phyloP scores from a whole-genome alignment of 1,140 invertebrate species.

The Spodoptera frugiperda region DNA sequence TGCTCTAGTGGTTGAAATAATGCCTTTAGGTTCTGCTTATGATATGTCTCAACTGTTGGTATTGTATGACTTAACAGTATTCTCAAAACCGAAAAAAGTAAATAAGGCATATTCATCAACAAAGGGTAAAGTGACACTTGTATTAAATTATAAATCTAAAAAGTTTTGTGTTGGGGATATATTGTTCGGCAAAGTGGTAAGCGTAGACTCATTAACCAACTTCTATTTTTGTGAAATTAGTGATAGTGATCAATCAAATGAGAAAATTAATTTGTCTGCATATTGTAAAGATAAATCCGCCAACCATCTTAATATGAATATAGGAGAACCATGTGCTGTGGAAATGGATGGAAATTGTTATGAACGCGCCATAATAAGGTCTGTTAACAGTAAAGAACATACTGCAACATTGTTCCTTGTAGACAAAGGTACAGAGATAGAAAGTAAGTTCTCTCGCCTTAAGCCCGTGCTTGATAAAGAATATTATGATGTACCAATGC shows the following conservation, averaged over 20 bases:
- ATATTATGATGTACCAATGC: not conserved
- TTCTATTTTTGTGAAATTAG: constrained; percentile 49
- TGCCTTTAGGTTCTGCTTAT: constrained; percentile 42
- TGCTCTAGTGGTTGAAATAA: constrained; percentile 45
- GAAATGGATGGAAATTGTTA: not conserved
- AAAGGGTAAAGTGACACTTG: not conserved
- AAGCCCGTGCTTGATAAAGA: not conserved
- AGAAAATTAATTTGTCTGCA: constrained; percentile 11
- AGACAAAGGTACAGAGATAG: constrained; percentile 8
- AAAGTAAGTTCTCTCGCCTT: not conserved
- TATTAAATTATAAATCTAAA: constrained; percentile 40
- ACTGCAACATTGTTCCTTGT: constrained; percentile 11
- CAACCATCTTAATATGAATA: not conserved
- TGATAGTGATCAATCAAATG: constrained; percentile 42
- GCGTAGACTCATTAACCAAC: constrained; percentile 33
- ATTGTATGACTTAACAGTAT: constrained; percentile 40
- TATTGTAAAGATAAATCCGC: not conserved
- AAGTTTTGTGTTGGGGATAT: constrained; percentile 35
- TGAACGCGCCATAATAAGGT: constrained; percentile 15
- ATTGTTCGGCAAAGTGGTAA: constrained; percentile 46
- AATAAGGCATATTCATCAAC: not conserved
- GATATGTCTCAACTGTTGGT: constrained; percentile 53
- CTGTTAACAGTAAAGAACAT: not conserved
- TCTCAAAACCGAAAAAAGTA: constrained; percentile 5
- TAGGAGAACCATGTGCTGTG: not conserved